phyloP scores from a whole-genome alignment of 2,797 vertebrate genomes.

The Phylloscopus collybita region DNA sequence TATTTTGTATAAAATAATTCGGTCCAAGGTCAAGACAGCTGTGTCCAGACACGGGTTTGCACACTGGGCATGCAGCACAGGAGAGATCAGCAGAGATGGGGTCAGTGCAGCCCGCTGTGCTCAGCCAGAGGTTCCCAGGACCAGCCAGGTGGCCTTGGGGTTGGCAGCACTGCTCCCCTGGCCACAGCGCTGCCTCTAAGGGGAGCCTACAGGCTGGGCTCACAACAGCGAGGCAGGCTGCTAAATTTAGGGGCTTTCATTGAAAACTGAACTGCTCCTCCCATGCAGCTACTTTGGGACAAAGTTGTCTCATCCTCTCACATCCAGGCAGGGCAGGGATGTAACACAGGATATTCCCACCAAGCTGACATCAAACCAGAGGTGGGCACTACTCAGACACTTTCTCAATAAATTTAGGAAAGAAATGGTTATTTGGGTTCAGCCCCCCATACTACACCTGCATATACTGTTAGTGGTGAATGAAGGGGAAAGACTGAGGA shows the following conservation, averaged over 20 bases:
- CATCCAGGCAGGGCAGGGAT: not conserved
- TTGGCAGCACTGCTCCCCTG: not conserved
- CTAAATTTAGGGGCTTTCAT: not conserved
- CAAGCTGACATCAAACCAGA: not conserved
- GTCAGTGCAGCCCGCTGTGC: fast-evolving
- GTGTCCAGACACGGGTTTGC: not conserved
- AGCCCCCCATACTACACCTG: not conserved
- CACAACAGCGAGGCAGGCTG: not conserved
- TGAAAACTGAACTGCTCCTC: not conserved
- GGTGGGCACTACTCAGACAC: not conserved
- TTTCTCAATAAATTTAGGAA: not conserved
- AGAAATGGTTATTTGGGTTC: not conserved
- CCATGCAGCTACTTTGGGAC: not conserved
- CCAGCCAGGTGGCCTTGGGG: not conserved
- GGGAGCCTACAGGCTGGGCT: not conserved
- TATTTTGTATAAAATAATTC: not conserved
- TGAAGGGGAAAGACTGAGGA: not conserved
- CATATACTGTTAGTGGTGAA: not conserved
- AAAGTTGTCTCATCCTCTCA: not conserved
- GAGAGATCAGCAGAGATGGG: no score
- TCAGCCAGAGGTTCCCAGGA: not conserved
- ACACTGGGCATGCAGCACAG: fast-evolving
- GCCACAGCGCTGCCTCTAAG: not conserved
- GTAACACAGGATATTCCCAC: not conserved
- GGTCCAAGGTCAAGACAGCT: not conserved